Evolutionary conservation across 2,113 vertebrate genomes (phyloP).

Genomic region (Centropus bengalensis): DNA sequence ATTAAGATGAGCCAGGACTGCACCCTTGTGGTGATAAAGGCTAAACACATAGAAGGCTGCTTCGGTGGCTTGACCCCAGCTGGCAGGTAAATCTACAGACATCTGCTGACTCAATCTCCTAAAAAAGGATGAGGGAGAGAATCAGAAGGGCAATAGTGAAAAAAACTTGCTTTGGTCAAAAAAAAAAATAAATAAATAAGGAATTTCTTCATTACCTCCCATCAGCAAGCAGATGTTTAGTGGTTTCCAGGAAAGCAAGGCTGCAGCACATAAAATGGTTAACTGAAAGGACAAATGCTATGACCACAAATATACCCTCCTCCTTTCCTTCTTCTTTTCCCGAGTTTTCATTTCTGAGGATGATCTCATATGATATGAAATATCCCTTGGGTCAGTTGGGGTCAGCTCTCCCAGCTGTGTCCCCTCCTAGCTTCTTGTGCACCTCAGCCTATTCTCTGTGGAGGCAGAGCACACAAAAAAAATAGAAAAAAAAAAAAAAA

Average conservation of each 20-base stretch:
- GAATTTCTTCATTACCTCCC: rapidly evolving
- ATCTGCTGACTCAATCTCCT: neutral
- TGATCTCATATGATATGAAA: neutral
- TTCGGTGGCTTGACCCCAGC: neutral
- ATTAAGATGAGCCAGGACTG: neutral
- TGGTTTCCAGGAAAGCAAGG: neutral
- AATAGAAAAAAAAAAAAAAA: no score
- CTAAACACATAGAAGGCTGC: neutral
- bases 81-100: rapidly evolving
- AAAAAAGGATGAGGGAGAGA: neutral
- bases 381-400: rapidly evolving
- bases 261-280: neutral
- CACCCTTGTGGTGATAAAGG: neutral
- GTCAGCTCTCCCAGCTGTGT: neutral
- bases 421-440: neutral
- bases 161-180: neutral
- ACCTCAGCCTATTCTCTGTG: neutral
- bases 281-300: neutral
- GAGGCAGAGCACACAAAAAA: no score
- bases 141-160: neutral
- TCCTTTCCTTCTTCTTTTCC: neutral
- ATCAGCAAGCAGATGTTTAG: neutral
- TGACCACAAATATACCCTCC: neutral
- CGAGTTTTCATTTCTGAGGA: neutral
- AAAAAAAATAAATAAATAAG: neutral